phyloP scores from a whole-genome alignment of 2,797 vertebrate genomes.

The Rhincodon typus region DNA sequence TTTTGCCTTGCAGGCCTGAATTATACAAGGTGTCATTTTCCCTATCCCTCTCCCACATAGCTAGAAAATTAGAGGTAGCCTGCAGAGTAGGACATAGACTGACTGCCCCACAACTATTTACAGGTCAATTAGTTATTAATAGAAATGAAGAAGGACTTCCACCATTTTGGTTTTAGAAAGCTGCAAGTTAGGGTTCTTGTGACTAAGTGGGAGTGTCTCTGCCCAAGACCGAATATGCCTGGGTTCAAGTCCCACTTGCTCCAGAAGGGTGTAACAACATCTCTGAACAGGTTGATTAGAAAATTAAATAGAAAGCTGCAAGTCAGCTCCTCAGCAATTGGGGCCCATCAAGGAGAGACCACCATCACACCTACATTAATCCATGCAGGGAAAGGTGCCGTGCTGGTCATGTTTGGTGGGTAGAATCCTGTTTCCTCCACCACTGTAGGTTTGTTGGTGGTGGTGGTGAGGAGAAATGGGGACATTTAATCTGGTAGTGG shows the following conservation, averaged over 20 bases:
- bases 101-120: not conserved
- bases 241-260: no score
- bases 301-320: not conserved
- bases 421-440: not conserved
- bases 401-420: not conserved
- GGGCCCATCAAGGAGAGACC: not conserved
- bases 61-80: not conserved
- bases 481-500: no score
- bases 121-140: not conserved
- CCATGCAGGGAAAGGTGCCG: not conserved
- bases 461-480: no score
- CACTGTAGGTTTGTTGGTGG: no score
- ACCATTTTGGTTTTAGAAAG: not conserved
- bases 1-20: not conserved
- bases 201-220: no score
- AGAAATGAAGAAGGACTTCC: not conserved
- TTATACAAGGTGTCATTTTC: not conserved
- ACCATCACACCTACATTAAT: not conserved
- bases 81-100: not conserved
- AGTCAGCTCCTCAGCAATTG: not conserved
- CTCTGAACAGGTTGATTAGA: no score
- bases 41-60: no score
- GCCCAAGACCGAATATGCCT: no score
- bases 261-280: no score
- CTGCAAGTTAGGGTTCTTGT: not conserved